Percentiles rank a stretch among this genome's conserved stretches.
Evolutionary conservation across 2,113 vertebrate species (phyloP).

Genomic region (Prionailurus viverrinus): DNA sequence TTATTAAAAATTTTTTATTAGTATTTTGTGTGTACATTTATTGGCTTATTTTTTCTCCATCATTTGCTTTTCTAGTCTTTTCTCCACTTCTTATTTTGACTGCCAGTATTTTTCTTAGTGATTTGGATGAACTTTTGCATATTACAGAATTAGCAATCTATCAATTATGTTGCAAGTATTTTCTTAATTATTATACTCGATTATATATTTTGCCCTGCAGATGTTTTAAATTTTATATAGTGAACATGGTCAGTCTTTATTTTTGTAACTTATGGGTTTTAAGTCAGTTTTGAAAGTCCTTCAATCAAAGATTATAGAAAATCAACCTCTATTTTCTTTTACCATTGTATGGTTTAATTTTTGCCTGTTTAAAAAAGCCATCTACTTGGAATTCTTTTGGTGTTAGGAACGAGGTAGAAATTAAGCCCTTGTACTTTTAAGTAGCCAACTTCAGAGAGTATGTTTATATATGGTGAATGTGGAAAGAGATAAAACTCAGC

Average conservation of each 20-base stretch:
- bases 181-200: conserved; percentile 8
- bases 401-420: neutral
- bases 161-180: neutral
- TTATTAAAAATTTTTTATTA: neutral
- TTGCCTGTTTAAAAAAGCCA: neutral
- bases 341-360: neutral
- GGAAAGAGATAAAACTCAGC: neutral
- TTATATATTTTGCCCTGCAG: conserved; percentile 12
- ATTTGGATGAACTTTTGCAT: neutral
- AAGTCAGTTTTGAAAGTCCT: conserved; percentile 28
- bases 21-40: neutral
- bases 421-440: conserved; percentile 35
- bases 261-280: neutral
- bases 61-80: neutral
- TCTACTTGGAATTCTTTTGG: conserved; percentile 48
- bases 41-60: neutral
- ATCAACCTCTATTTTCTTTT: neutral
- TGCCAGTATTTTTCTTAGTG: neutral
- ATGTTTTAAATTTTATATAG: conserved; percentile 30
- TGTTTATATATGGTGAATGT: neutral
- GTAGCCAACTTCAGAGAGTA: neutral
- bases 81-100: neutral
- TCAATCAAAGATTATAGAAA: conserved; percentile 35
- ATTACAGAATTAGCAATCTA: neutral
- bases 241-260: neutral